phyloP scores from a whole-genome alignment of 2,113 vertebrate species.

The Loxodonta africana region DNA sequence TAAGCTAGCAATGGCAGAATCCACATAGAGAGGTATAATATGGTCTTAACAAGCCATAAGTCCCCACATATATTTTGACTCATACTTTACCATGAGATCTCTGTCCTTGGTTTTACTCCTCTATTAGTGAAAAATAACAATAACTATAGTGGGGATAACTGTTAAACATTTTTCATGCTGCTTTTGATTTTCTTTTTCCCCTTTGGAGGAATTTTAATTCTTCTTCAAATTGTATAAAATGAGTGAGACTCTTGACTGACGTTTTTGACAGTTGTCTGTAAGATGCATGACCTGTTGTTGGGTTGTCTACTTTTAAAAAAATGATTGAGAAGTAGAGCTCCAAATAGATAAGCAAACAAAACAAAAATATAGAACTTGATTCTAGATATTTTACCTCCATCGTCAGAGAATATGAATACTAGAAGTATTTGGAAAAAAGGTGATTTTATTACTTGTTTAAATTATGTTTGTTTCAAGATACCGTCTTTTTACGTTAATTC shows the following conservation, averaged over 20 bases:
- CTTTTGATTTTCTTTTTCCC: neutral
- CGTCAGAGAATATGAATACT: neutral
- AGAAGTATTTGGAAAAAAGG: neutral
- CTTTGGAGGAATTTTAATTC: conserved; percentile 14
- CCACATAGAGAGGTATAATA: neutral
- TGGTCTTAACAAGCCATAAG: neutral
- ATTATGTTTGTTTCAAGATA: neutral
- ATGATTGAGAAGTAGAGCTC: neutral
- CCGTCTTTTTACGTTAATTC: conserved; percentile 5
- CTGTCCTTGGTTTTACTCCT: neutral
- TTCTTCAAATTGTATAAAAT: neutral
- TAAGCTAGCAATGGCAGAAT: neutral
- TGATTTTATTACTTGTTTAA: neutral
- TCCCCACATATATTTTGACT: neutral
- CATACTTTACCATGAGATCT: neutral
- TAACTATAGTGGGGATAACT: neutral
- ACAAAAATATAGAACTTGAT: neutral
- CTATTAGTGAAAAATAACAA: neutral
- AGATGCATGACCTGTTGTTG: neutral
- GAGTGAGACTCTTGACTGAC: neutral
- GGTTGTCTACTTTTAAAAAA: neutral
- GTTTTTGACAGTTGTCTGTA: neutral
- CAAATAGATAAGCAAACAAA: neutral
- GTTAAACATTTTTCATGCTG: neutral
- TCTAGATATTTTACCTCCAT: conserved; percentile 29